phyloP scores from a whole-genome alignment of 1,140 invertebrate genomes.

The Diorhabda carinulata region DNA sequence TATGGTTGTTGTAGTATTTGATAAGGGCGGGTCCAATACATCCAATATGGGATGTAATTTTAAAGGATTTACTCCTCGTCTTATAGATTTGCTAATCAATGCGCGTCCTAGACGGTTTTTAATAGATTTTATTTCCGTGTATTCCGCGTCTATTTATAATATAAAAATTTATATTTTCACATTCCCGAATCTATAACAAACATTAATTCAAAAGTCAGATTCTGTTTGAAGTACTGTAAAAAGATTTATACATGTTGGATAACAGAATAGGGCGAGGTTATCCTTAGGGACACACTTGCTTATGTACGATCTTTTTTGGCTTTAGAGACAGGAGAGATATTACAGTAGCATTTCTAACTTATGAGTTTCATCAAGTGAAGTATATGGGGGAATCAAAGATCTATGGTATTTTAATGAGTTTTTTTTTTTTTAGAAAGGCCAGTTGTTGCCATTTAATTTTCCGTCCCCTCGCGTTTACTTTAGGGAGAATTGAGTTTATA shows the following conservation, averaged over 20 bases:
- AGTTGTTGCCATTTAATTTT: constrained; percentile 18
- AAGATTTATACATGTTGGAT: constrained; percentile 4
- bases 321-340: constrained; percentile 10
- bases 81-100: too few species aligned
- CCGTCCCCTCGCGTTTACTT: constrained; percentile 5
- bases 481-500: too few species aligned
- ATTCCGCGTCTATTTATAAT: too few species aligned
- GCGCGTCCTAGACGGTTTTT: too few species aligned
- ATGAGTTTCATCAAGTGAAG: constrained; percentile 12
- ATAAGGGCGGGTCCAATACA: constrained; percentile 4
- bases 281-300: constrained; percentile 9
- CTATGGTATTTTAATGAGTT: constrained; percentile 3
- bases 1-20: constrained; percentile 7
- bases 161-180: too few species aligned
- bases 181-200: background rate
- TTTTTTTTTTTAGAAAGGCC: constrained; percentile 5
- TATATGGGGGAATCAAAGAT: constrained; percentile 15
- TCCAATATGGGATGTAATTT: too few species aligned
- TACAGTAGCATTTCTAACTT: constrained; percentile 10
- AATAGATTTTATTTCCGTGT: too few species aligned
- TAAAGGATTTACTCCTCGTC: too few species aligned
- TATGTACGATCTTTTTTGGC: constrained; percentile 10
- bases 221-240: constrained; percentile 13
- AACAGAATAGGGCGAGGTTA: constrained; percentile 1
- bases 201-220: constrained; percentile 4